Percentiles rank a stretch among this genome's conserved stretches.
Conservation (phyloP, 2,797 vertebrate species). For the Sternotherus odoratus region DNA sequence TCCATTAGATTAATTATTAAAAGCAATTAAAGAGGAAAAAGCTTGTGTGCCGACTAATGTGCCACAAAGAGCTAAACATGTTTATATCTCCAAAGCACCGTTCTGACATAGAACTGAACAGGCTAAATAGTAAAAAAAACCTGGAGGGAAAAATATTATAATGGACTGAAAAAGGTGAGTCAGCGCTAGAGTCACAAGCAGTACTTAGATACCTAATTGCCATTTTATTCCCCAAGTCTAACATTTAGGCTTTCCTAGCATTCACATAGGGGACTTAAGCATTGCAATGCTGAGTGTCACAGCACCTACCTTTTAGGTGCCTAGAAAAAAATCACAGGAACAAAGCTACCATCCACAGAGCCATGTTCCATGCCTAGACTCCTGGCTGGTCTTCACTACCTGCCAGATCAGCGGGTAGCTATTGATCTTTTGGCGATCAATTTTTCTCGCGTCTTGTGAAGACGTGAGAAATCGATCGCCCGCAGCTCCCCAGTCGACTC, state of each 20-base stretch:
- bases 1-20: conserved; percentile 74
- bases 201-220: neutral
- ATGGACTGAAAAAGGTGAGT: neutral
- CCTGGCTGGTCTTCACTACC: too few species aligned
- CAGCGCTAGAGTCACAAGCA: accelerated
- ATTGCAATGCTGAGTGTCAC: neutral
- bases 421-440: too few species aligned
- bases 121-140: neutral
- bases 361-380: neutral
- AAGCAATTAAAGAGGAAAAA: conserved; percentile 58
- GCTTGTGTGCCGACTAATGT: conserved; percentile 18
- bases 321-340: neutral
- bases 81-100: neutral
- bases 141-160: neutral
- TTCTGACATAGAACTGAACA: neutral
- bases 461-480: too few species aligned
- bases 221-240: neutral
- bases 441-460: too few species aligned
- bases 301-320: neutral
- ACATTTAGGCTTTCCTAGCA: neutral
- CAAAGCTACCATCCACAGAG: neutral
- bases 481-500: too few species aligned
- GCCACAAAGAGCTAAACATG: neutral
- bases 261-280: neutral
- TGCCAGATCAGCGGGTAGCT: too few species aligned